Conservation (phyloP, 2,113 vertebrate species). For the Prolemur simus region DNA sequence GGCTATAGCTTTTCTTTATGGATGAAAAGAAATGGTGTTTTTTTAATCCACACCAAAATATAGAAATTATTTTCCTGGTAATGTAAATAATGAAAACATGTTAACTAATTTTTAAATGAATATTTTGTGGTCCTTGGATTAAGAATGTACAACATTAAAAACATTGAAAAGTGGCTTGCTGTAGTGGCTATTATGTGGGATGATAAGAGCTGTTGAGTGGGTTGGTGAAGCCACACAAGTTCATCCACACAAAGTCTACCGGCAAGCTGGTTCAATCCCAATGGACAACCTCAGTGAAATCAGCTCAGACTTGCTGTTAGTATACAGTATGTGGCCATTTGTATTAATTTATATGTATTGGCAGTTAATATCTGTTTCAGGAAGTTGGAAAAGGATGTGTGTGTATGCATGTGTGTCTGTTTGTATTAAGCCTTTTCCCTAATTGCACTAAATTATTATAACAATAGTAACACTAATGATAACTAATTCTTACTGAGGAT, state of each 20-base stretch:
- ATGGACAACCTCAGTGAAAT: background rate
- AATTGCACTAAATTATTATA: background rate
- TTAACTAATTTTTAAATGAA: background rate
- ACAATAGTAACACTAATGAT: background rate
- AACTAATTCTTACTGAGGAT: background rate
- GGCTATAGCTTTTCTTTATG: background rate
- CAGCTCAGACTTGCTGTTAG: background rate
- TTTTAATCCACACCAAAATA: background rate
- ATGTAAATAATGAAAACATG: background rate
- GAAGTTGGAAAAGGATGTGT: background rate
- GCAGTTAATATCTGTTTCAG: background rate
- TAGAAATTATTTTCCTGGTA: background rate
- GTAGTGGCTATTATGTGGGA: rapidly evolving
- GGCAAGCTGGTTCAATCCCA: background rate
- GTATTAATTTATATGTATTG: background rate
- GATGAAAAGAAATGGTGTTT: background rate
- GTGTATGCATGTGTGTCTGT: background rate
- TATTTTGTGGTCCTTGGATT: background rate
- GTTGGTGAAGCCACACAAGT: rapidly evolving
- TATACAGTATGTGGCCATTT: rapidly evolving
- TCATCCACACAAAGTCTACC: rapidly evolving
- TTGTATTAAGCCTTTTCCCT: background rate
- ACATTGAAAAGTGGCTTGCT: background rate
- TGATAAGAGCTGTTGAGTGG: rapidly evolving
- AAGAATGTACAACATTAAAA: background rate